Evolutionary conservation across 1,140 invertebrate species (phyloP).

Genomic region (Trinorchestia longiramus): DNA sequence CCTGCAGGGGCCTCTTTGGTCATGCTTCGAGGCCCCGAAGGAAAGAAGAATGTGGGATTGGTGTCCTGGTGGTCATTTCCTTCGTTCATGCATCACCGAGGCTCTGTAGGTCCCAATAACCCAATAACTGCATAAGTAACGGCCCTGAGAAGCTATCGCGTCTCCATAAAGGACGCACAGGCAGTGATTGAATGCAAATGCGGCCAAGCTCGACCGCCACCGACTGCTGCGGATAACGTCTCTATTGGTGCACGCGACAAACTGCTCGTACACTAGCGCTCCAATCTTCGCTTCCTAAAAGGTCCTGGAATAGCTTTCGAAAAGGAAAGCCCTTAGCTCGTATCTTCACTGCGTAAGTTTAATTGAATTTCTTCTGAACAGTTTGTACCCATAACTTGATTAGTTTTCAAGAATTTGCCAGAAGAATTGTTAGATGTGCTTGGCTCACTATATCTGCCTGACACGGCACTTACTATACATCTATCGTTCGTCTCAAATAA

Average conservation of each 20-base stretch:
- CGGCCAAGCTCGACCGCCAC: slow-evolving; percentile 47
- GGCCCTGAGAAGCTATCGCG: slow-evolving; percentile 54
- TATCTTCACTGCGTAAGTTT: background rate
- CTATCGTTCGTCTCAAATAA: background rate
- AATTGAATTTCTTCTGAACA: background rate
- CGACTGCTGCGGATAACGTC: slow-evolving; percentile 49
- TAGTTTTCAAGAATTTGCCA: background rate
- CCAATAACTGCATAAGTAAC: slow-evolving; percentile 55
- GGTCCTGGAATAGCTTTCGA: background rate
- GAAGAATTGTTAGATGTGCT: background rate
- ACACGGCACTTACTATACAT: background rate
- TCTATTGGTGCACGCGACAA: slow-evolving; percentile 41
- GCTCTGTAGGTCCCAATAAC: slow-evolving; percentile 53
- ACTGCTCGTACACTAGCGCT: slow-evolving; percentile 6
- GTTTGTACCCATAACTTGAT: background rate
- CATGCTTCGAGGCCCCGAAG: background rate
- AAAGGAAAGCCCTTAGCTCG: background rate
- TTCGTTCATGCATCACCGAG: slow-evolving; percentile 49
- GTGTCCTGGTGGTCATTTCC: slow-evolving; percentile 50
- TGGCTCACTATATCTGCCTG: background rate
- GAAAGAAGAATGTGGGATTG: slow-evolving; percentile 50
- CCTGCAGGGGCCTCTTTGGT: background rate
- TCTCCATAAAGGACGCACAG: slow-evolving; percentile 48
- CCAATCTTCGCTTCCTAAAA: slow-evolving; percentile 19
- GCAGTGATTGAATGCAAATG: slow-evolving; percentile 55